Base-by-base conservation (phyloP, 2,113 vertebrate species). In the Machaerirhynchus nigripectus region DNA sequence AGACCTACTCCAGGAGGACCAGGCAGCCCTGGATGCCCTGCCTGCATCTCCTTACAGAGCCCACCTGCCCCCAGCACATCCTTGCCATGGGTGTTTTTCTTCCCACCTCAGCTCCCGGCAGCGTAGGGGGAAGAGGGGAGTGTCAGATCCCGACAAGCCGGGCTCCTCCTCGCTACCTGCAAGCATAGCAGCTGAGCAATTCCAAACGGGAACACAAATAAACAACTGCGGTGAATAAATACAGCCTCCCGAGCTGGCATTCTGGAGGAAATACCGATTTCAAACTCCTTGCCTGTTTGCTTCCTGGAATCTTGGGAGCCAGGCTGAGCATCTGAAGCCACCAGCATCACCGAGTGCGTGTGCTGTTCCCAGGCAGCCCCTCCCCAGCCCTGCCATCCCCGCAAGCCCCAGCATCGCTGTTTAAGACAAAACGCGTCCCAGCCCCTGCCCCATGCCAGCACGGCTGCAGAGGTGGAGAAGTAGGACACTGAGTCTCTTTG, bases 161-260 rank as follows among this genome's bases (percentile, higher is more conserved):
- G 31, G 65, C 60, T 93, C 69, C 79, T 82, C 50, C 79, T 74
- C 1, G 0, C 65, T 94, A 85, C 87, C 90, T 90, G 87, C 50
- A 17, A 55, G 31, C 52, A 12, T 69, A 53, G 69, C 2, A 2
- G 82, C 63, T 28, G 47, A 92, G 42, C 3, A 0, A 63, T 87
- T 77, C 74, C 35, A 11, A 77, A 73, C 0, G 0, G 39, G 35
- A 68, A 56, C 74, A 53, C 70, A 75, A 85, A 93, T 16, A 74
- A 94, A 85, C 40, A 77, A 42, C 23, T 35, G 31, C 18, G 1
- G 55, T 24, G 26, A 65, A 78, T 37, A 82, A 78, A 85, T 5
- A 23, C 70, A 70, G 60, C 50, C 35, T 40, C 49, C 56, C 0
- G 1, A 77, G 69, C 2, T 1, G 1, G 49, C 1, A 0, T 50